Evolutionary conservation across 2,888 invertebrate genomes (phyloP).

Genomic region (Mesoligia furuncula): DNA sequence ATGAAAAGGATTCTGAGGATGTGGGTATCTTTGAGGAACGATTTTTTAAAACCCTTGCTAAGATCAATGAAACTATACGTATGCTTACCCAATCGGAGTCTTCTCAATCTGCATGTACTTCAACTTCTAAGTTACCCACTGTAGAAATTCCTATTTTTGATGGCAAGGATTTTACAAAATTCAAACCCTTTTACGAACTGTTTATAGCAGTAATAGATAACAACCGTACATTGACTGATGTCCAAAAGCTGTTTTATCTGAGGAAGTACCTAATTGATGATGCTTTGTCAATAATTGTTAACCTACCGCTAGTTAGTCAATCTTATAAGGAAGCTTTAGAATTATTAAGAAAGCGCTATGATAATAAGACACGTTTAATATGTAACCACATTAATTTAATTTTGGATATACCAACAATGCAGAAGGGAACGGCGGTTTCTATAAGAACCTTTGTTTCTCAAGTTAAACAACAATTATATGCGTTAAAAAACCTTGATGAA

Average conservation of each 20-base stretch:
- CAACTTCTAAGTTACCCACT: not conserved
- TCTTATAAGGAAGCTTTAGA: conserved; percentile 1
- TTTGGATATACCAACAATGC: conserved; percentile 1
- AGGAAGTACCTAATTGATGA: not conserved
- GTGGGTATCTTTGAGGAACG: too few relatives aligned
- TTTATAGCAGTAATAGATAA: not conserved
- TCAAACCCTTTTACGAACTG: not conserved
- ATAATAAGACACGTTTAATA: not conserved
- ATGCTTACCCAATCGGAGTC: not conserved
- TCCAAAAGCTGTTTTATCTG: not conserved
- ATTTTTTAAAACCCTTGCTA: too few relatives aligned
- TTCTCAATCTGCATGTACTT: not conserved
- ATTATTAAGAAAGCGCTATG: not conserved
- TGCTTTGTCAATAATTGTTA: not conserved
- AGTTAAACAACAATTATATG: not conserved
- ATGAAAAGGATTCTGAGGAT: too few relatives aligned
- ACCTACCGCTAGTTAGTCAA: not conserved
- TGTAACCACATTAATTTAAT: not conserved
- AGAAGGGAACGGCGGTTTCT: not conserved
- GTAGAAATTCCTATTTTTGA: not conserved
- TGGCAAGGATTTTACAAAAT: conserved; percentile 1
- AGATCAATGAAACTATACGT: not conserved
- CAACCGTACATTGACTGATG: not conserved
- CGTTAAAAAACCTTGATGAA: too few relatives aligned
- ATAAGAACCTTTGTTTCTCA: conserved; percentile 1